Base-by-base conservation (phyloP, 2,888 invertebrate genomes). In the Mycalesis mineus region DNA sequence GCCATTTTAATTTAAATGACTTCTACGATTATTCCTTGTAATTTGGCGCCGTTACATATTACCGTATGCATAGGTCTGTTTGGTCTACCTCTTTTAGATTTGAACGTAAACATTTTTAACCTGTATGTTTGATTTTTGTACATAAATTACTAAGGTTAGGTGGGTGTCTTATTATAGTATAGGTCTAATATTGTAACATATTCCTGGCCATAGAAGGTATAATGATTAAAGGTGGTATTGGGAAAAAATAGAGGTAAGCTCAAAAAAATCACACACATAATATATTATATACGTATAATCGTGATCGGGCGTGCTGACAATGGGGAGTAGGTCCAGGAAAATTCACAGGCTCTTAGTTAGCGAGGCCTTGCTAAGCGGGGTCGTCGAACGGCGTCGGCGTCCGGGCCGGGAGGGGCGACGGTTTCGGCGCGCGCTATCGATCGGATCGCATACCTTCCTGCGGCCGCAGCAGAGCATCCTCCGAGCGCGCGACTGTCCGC, bases 381-480 rank as follows among this genome's bases (percentile, higher is more conserved):
- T 87, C 88, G 88, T 84, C 84, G 88, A 82, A 85, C 80, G 78
- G 80, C 81, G 86, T 78, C 84, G 84, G 82, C 83, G 84, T 80
- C 82, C 83, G 84, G 81, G 80, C 79, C 83, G 87, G 86, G 84
- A 84, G 85, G 88, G 85, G 86, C 82, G 83, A 76, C 79, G 79
- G 84, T 84, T 86, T 83, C 83, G 87, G 86, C 85, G 85, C 82
- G 81, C 80, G 84, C 77, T 82, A 91, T 85, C 84, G 91, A 90
- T 83, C 90, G 82, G 70, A 79, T 77, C 78, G 80, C 84, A 92
- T 91, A 96, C 96, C 95, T 96, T 96, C 92, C 96, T 95, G 91
- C 96, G 95, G 92, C 96, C 96, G 94, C 96, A 96, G 94, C 96
- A 96, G 92, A 96, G 95, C 96, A 96, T 96, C 92, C 93, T 94